phyloP scores from a whole-genome alignment of 2,113 vertebrate genomes.

The Aldabrachelys gigantea region DNA sequence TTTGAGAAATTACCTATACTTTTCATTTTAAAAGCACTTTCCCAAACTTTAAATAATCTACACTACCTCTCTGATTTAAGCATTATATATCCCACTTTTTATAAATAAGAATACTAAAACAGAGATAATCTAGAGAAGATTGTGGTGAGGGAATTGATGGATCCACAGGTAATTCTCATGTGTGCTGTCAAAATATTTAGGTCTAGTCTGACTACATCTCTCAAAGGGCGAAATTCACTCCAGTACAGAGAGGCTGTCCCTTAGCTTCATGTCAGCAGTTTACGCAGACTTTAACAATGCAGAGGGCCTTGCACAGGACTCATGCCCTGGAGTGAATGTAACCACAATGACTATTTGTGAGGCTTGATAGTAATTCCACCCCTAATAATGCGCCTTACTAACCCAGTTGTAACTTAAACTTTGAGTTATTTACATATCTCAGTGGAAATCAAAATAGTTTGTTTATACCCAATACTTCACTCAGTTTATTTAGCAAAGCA shows the following conservation, averaged over 20 bases:
- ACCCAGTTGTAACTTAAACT: not conserved
- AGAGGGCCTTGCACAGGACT: not conserved
- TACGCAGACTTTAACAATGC: not conserved
- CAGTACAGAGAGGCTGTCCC: not conserved
- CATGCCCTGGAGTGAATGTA: not conserved
- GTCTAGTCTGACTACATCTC: not conserved
- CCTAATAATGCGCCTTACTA: not conserved
- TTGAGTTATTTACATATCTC: not conserved
- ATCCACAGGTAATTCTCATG: not conserved
- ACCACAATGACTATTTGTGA: not conserved
- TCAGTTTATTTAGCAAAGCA: not conserved
- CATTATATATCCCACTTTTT: not conserved
- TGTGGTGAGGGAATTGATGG: not conserved
- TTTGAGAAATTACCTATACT: not conserved
- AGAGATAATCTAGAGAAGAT: not conserved
- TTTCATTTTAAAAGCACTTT: not conserved
- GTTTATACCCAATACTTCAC: not conserved
- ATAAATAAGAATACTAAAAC: not conserved
- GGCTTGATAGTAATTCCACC: not conserved
- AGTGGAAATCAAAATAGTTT: not conserved
- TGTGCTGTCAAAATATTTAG: no score
- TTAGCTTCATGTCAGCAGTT: not conserved
- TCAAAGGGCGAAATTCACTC: not conserved
- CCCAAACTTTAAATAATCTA: not conserved
- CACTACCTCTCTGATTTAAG: not conserved